These are phyloP conservation scores for Opisthocomus hoazin DNA, from an alignment of 2,113 vertebrate genomes.

Conservation along the genomic window DNA sequence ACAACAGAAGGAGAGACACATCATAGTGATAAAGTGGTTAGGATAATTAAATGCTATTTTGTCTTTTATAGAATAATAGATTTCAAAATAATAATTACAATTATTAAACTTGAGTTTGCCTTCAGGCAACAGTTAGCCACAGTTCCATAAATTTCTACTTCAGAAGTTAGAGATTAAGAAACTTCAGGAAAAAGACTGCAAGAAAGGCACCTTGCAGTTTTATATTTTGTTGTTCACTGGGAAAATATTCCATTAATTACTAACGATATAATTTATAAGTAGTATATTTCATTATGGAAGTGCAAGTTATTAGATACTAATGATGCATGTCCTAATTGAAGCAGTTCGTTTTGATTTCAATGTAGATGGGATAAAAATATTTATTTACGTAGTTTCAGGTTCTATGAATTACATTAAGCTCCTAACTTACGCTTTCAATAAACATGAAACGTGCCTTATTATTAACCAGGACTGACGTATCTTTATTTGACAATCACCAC, in stretches of 20 bases:
- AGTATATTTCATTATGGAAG: conserved; percentile 38
- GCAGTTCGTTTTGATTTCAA: conserved; percentile 33
- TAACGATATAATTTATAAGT: conserved; percentile 42
- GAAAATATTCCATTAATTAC: conserved; percentile 6
- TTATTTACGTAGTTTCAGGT: not conserved
- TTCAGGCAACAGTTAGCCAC: not conserved
- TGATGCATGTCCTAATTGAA: conserved; percentile 36
- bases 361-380: not conserved
- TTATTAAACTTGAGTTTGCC: not conserved
- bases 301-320: conserved; percentile 36
- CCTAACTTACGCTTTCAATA: not conserved
- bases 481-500: not conserved
- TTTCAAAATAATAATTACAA: not conserved
- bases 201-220: conserved; percentile 16
- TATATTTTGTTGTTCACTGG: not conserved
- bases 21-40: not conserved
- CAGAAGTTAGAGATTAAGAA: not conserved
- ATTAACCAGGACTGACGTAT: not conserved
- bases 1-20: not conserved
- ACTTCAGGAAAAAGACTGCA: not conserved
- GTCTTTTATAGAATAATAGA: not conserved
- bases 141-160: not conserved
- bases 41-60: not conserved
- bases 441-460: not conserved
- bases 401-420: not conserved